Conservation (phyloP, 2,797 vertebrate species). For the Cheirogaleus major region DNA sequence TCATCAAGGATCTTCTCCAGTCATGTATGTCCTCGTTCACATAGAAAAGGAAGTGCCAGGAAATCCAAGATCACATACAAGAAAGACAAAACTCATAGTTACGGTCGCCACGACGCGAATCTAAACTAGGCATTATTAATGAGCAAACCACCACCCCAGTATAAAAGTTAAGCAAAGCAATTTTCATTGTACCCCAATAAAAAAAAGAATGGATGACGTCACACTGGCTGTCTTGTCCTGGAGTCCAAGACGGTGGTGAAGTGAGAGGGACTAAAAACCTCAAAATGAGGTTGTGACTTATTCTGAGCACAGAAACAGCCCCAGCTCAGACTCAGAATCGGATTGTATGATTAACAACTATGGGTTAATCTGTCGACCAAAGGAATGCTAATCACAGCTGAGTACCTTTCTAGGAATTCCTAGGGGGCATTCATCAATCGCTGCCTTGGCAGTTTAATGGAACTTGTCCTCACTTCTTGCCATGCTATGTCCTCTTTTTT, state of each 20-base stretch:
- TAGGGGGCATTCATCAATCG: neutral
- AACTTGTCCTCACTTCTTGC: neutral
- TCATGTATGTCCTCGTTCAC: neutral
- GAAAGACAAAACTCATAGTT: neutral
- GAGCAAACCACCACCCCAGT: neutral
- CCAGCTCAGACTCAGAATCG: neutral
- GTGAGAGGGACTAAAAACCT: neutral
- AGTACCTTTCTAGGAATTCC: neutral
- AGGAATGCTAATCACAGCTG: neutral
- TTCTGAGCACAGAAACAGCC: neutral
- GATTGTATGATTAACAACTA: neutral
- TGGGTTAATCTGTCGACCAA: neutral
- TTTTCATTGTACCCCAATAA: neutral
- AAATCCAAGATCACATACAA: neutral
- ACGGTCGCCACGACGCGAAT: neutral
- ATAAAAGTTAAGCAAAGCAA: neutral
- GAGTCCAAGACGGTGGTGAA: neutral
- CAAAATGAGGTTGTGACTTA: neutral
- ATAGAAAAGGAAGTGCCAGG: neutral
- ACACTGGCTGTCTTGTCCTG: neutral
- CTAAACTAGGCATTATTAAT: too few relatives aligned
- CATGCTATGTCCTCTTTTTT: neutral
- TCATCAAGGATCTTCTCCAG: neutral
- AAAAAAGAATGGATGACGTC: neutral
- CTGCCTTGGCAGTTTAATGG: neutral